Percentiles rank a stretch among this genome's conserved stretches.
phyloP scores from a whole-genome alignment of 2,888 invertebrate genomes.

The Taphrorychus bicolor region DNA sequence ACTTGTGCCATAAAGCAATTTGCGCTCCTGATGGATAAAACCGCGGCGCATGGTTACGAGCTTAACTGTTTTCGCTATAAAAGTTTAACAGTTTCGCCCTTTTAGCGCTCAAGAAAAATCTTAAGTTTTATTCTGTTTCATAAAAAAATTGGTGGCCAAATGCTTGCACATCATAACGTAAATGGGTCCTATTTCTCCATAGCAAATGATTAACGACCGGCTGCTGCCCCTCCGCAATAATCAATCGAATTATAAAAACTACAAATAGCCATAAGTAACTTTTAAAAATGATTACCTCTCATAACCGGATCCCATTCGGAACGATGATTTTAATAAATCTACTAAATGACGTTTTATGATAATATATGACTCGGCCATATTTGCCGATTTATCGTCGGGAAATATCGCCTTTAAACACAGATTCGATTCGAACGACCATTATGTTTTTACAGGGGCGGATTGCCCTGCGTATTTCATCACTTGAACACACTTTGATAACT shows the following conservation, averaged over 20 bases:
- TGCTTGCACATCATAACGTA: neutral
- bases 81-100: slow-evolving; percentile 36
- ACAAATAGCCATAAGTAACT: slow-evolving; percentile 48
- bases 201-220: neutral
- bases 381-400: slow-evolving; percentile 49
- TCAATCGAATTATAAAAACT: slow-evolving; percentile 44
- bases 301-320: slow-evolving; percentile 55
- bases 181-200: neutral
- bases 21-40: slow-evolving; percentile 35
- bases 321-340: slow-evolving; percentile 60
- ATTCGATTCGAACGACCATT: slow-evolving; percentile 35
- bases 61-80: slow-evolving; percentile 31
- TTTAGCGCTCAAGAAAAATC: slow-evolving; percentile 10
- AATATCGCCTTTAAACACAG: slow-evolving; percentile 47
- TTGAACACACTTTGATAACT: neutral
- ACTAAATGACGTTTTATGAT: slow-evolving; percentile 61
- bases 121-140: neutral
- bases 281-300: slow-evolving; percentile 58
- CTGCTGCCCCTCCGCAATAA: neutral
- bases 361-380: slow-evolving; percentile 58
- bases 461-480: neutral
- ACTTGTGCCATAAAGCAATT: slow-evolving; percentile 52
- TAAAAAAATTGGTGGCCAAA: neutral
- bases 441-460: slow-evolving; percentile 21
- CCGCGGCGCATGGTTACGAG: slow-evolving; percentile 30